Percentiles rank a stretch among this genome's conserved stretches.
Evolutionary conservation across 2,113 vertebrate genomes (phyloP).

Genomic region (Melanostigma gelatinosum): DNA sequence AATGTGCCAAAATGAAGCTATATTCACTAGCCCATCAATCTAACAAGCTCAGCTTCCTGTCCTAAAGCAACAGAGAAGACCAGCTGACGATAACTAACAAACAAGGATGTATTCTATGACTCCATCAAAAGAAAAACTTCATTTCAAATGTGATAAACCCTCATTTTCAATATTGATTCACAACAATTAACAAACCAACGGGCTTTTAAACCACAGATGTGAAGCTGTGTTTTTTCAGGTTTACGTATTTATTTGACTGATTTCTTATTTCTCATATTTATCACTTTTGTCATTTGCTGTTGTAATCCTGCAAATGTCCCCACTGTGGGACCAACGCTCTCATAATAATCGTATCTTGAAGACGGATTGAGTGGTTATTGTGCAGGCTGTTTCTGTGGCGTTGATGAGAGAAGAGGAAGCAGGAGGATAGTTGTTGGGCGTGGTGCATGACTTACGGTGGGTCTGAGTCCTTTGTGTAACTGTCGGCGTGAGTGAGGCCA

Average conservation of each 20-base stretch:
- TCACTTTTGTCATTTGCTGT: not conserved
- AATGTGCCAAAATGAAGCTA: not conserved
- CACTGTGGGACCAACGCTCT: not conserved
- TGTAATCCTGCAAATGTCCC: not conserved
- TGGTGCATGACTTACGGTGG: not conserved
- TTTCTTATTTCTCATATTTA: not conserved
- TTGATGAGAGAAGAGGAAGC: slow-evolving; percentile 7
- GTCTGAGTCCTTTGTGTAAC: slow-evolving; percentile 43
- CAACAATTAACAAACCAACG: not conserved
- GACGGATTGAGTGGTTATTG: not conserved
- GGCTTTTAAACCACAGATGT: not conserved
- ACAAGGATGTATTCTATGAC: not conserved
- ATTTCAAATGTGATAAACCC: not conserved
- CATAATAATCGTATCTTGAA: not conserved
- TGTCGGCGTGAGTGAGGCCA: slow-evolving; percentile 44
- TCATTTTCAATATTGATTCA: not conserved
- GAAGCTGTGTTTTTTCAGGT: not conserved
- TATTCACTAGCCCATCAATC: not conserved
- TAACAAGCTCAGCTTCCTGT: not conserved
- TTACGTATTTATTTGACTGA: not conserved
- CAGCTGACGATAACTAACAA: not conserved
- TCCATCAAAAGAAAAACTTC: too few relatives aligned
- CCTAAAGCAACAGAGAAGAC: not conserved
- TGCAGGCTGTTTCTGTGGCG: not conserved
- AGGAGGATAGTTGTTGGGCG: not conserved